These are phyloP conservation scores for Schizotus pectinicornis DNA, from an alignment of 2,888 invertebrate genomes.

Conservation along the genomic window DNA sequence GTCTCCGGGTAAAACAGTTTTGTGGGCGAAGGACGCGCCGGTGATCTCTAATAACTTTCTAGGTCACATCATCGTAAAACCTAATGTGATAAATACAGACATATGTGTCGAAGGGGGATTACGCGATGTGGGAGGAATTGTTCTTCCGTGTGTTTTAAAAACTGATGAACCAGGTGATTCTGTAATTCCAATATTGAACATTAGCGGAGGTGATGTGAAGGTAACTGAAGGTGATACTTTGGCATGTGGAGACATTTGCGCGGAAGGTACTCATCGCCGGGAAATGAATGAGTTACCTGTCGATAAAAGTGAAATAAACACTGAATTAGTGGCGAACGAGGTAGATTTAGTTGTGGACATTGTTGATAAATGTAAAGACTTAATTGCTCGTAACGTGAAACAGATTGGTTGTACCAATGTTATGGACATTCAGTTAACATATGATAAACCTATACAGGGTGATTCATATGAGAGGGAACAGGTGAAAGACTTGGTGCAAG, in stretches of 20 bases:
- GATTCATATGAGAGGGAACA: conserved; percentile 19
- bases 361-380: conserved; percentile 18
- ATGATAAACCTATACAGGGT: conserved; percentile 21
- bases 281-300: neutral
- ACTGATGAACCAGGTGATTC: conserved; percentile 14
- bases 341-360: neutral
- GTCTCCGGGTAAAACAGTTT: neutral
- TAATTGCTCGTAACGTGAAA: conserved; percentile 19
- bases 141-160: neutral
- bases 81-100: neutral
- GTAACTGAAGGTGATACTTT: too few relatives aligned
- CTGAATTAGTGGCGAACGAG: conserved; percentile 1
- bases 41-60: conserved; percentile 11
- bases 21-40: conserved; percentile 2
- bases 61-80: conserved; percentile 1
- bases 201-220: neutral
- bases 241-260: too few relatives aligned
- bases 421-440: conserved; percentile 11
- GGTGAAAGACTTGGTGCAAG: conserved; percentile 16
- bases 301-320: conserved; percentile 8
- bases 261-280: too few relatives aligned
- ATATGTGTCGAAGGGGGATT: conserved; percentile 9
- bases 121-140: neutral
- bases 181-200: conserved; percentile 21
- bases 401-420: conserved; percentile 19